Evolutionary conservation across 2,888 invertebrate species (phyloP).

Genomic region (Siphlonurus alternatus): DNA sequence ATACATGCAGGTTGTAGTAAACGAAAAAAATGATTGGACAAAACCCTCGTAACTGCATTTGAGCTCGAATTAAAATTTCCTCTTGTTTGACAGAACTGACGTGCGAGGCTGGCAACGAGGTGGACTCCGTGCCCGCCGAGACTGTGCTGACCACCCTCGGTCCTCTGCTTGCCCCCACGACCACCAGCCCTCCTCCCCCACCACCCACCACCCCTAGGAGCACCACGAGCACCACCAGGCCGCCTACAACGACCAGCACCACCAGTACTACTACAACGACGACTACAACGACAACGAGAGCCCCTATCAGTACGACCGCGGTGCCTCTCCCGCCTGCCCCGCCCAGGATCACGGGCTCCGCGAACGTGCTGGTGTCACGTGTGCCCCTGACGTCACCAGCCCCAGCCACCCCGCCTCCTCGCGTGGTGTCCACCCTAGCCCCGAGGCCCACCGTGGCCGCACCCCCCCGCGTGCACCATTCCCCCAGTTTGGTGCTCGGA

Average conservation of each 20-base stretch:
- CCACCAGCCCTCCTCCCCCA: conserved; percentile 18
- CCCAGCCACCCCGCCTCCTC: conserved; percentile 20
- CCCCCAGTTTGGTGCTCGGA: conserved; percentile 10
- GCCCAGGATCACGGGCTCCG: conserved; percentile 16
- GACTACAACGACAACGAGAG: conserved; percentile 16
- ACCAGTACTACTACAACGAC: conserved; percentile 23
- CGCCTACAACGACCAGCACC: conserved; percentile 24
- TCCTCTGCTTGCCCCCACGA: conserved; percentile 17
- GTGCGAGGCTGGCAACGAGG: conserved; percentile 27
- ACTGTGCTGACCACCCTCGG: conserved; percentile 15
- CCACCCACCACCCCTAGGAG: conserved; percentile 20
- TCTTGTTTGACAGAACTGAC: conserved; percentile 29
- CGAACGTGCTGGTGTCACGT: conserved; percentile 3
- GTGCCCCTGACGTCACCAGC: conserved; percentile 15
- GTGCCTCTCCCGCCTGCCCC: conserved; percentile 21
- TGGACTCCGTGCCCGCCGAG: conserved; percentile 33
- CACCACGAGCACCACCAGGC: conserved; percentile 21
- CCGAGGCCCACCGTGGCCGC: background rate
- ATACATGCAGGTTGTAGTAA: no score
- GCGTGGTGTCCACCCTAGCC: conserved; percentile 6
- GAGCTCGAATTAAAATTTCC: no score
- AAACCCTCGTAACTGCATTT: no score
- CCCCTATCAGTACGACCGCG: conserved; percentile 19
- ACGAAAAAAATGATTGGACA: no score
- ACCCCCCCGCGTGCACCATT: background rate